These are phyloP conservation scores for Sceloporus tristichus DNA, from an alignment of 2,113 vertebrate species.

Conservation along the genomic window DNA sequence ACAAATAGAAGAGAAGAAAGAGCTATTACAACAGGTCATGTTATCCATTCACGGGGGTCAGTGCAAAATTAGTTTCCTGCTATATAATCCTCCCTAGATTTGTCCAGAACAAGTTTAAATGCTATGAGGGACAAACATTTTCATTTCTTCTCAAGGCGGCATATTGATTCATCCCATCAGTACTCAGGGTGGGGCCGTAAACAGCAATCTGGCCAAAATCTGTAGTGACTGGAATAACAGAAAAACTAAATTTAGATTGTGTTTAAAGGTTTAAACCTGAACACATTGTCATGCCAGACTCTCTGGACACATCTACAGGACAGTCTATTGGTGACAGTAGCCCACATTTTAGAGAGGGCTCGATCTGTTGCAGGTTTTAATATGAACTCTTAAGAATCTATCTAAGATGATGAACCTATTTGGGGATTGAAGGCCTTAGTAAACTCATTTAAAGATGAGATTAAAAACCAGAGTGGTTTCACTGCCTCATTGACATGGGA, in stretches of 20 bases:
- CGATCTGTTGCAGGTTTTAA: no score
- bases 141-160: background rate
- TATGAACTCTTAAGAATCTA: no score
- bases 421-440: no score
- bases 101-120: constrained; percentile 12
- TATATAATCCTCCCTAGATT: constrained; percentile 26
- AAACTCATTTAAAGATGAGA: no score
- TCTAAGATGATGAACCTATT: no score
- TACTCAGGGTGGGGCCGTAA: background rate
- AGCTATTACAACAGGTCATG: constrained; percentile 19
- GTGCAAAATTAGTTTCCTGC: constrained; percentile 24
- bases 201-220: background rate
- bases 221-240: background rate
- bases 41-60: constrained; percentile 23
- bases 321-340: background rate
- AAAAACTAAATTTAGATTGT: background rate
- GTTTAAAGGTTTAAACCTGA: background rate
- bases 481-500: no score
- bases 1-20: constrained; percentile 15
- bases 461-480: no score
- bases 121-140: background rate
- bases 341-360: no score
- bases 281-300: background rate
- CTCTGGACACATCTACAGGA: no score
- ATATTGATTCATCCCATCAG: constrained; percentile 7